Conservation (phyloP, 2,797 vertebrate genomes). For the Pipistrellus kuhlii region DNA sequence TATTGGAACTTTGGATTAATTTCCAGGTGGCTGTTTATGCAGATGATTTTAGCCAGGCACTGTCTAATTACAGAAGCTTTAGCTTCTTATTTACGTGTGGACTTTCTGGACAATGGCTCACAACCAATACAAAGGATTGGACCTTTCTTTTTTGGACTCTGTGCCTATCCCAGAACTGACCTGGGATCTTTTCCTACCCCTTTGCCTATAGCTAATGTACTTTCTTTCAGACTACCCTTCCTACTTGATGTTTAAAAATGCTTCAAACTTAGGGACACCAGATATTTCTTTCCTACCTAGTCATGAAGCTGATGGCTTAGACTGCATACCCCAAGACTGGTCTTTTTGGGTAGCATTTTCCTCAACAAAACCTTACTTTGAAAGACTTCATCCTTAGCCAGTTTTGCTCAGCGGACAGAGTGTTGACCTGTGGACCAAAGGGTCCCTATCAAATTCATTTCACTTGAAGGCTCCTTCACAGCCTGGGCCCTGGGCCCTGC, state of each 20-base stretch:
- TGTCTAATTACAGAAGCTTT: neutral
- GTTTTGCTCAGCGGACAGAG: too few relatives aligned
- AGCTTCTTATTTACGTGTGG: neutral
- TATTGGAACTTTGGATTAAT: neutral
- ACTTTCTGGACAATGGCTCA: neutral
- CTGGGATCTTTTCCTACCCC: neutral
- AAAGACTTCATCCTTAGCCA: neutral
- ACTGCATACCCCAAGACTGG: neutral
- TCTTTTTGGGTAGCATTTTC: neutral
- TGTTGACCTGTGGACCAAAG: too few relatives aligned
- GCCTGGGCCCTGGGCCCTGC: too few relatives aligned
- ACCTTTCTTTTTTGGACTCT: neutral
- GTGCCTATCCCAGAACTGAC: neutral
- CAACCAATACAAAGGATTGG: neutral
- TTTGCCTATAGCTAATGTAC: neutral
- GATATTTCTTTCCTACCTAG: neutral
- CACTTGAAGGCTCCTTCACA: too few relatives aligned
- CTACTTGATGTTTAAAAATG: neutral
- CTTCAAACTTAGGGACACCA: neutral
- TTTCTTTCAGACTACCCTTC: neutral
- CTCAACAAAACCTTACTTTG: neutral
- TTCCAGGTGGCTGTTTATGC: neutral
- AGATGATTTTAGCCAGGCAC: too few relatives aligned
- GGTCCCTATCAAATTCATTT: too few relatives aligned
- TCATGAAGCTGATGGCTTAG: neutral